Conservation (phyloP, 2,113 vertebrate species). For the Neotoma lepida region DNA sequence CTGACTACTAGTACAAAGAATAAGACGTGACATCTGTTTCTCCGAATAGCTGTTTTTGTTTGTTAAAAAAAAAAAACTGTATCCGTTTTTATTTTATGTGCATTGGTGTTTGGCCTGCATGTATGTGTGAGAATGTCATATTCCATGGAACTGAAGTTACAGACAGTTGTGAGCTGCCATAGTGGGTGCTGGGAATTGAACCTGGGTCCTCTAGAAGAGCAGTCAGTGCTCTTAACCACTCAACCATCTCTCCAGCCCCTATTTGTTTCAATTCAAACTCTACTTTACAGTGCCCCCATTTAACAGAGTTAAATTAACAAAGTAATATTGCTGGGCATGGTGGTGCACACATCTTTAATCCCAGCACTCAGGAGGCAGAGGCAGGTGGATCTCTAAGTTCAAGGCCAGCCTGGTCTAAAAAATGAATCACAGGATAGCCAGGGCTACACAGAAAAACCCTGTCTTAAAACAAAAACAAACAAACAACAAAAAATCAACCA, state of each 20-base stretch:
- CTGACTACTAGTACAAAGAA: not conserved
- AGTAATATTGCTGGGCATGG: no score
- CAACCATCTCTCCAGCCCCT: not conserved
- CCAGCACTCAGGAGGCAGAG: no score
- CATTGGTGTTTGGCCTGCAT: not conserved
- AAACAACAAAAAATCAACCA: not conserved
- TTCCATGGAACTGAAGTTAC: not conserved
- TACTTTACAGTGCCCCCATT: not conserved
- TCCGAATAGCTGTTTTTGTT: not conserved
- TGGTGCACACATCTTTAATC: no score
- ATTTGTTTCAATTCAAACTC: not conserved
- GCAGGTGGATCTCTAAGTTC: no score
- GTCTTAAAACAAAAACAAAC: not conserved
- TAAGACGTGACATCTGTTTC: not conserved
- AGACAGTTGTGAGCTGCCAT: not conserved
- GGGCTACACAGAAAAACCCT: not conserved
- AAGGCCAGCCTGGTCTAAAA: no score
- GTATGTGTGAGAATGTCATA: not conserved
- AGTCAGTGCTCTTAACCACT: not conserved
- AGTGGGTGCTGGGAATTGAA: not conserved
- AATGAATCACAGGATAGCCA: no score
- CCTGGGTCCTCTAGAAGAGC: not conserved
- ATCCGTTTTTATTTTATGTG: not conserved
- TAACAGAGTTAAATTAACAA: conserved; percentile 21
- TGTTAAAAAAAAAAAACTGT: not conserved